These are phyloP conservation scores for Unio pictorum DNA, from an alignment of 2,888 invertebrate genomes.

Conservation along the genomic window DNA sequence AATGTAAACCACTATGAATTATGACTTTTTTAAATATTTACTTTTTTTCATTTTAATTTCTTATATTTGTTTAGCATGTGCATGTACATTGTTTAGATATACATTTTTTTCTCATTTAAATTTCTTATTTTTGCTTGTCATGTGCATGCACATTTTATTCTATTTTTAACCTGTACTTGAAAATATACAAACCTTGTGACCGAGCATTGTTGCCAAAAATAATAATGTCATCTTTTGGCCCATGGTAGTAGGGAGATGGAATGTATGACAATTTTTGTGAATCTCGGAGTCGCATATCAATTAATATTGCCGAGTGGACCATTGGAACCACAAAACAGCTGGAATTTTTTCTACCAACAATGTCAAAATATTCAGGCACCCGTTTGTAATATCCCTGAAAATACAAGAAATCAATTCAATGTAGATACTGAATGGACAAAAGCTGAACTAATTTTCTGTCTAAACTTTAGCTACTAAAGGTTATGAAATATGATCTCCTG, in stretches of 20 bases:
- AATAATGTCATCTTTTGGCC: constrained; percentile 93
- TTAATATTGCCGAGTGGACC: constrained; percentile 90
- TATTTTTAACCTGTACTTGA: background rate
- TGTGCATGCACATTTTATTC: too few species aligned
- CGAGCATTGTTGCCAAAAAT: constrained; percentile 89
- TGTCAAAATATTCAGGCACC: constrained; percentile 87
- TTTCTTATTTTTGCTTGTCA: too few species aligned
- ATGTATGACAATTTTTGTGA: constrained; percentile 84
- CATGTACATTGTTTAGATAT: too few species aligned
- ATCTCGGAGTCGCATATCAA: constrained; percentile 78
- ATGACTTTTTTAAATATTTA: too few species aligned
- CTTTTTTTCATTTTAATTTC: too few species aligned
- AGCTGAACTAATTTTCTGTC: too few species aligned
- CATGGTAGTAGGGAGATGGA: constrained; percentile 77
- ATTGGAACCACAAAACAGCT: constrained; percentile 91
- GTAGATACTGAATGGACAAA: too few species aligned
- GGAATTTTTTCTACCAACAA: constrained; percentile 77
- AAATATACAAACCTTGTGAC: constrained; percentile 73
- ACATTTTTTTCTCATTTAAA: too few species aligned
- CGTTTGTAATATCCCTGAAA: constrained; percentile 80
- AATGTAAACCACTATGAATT: too few species aligned
- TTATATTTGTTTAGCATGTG: too few species aligned
- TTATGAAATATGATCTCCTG: too few species aligned
- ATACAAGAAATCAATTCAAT: background rate
- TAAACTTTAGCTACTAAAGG: too few species aligned